Evolutionary conservation across 2,113 vertebrate genomes (phyloP).

Genomic region (Bos javanicus): DNA sequence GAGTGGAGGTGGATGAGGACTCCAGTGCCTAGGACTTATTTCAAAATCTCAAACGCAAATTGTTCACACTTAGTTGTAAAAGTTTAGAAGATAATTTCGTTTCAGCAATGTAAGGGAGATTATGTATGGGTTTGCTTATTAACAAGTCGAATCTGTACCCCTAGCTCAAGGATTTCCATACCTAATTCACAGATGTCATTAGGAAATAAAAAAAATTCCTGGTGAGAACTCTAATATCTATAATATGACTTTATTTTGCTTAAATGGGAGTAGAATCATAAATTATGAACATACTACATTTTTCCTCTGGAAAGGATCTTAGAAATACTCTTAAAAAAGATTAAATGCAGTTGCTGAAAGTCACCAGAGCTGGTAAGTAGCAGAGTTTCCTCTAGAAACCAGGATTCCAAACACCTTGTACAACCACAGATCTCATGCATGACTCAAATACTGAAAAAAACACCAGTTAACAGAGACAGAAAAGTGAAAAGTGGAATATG

Average conservation of each 20-base stretch:
- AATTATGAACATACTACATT: slow-evolving; percentile 4
- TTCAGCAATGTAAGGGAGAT: neutral
- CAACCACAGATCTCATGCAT: neutral
- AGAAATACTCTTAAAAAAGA: slow-evolving; percentile 29
- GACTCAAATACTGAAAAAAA: neutral
- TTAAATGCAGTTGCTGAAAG: neutral
- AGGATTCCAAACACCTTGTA: neutral
- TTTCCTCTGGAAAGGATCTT: neutral
- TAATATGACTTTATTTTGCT: neutral
- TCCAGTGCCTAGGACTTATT: slow-evolving; percentile 45
- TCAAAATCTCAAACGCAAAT: slow-evolving; percentile 54
- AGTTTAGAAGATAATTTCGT: neutral
- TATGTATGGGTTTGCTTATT: neutral
- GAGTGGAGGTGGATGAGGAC: slow-evolving; percentile 44
- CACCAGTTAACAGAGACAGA: neutral
- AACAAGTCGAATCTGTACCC: slow-evolving; percentile 24
- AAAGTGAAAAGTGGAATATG: neutral
- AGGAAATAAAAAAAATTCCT: neutral
- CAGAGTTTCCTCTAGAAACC: neutral
- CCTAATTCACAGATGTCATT: neutral
- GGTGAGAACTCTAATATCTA: neutral
- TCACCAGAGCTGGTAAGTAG: neutral
- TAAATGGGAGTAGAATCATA: slow-evolving; percentile 11
- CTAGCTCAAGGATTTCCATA: slow-evolving; percentile 35
- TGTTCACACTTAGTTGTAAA: slow-evolving; percentile 52